phyloP scores from a whole-genome alignment of 2,888 invertebrate species.

The Cheilosia urbana region DNA sequence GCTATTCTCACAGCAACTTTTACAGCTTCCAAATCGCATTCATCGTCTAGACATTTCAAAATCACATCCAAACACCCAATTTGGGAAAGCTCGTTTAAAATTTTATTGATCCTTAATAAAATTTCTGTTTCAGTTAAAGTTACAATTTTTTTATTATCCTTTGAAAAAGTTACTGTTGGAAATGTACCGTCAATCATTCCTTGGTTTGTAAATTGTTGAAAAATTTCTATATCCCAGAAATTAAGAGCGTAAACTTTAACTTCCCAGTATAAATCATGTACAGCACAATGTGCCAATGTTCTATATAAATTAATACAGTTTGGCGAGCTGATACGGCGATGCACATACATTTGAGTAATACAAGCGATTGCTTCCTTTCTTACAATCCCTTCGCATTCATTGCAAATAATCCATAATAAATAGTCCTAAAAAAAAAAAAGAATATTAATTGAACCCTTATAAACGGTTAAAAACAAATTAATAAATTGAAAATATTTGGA shows the following conservation, averaged over 20 bases:
- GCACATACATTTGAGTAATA: slow-evolving; percentile 87
- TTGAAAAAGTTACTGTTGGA: slow-evolving; percentile 91
- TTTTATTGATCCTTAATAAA: slow-evolving; percentile 86
- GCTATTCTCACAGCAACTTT: slow-evolving; percentile 86
- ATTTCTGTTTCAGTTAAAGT: slow-evolving; percentile 88
- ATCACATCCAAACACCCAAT: slow-evolving; percentile 90
- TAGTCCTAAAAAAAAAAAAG: slow-evolving; percentile 83
- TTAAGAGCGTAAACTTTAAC: slow-evolving; percentile 89
- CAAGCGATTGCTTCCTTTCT: slow-evolving; percentile 89
- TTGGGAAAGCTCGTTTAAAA: slow-evolving; percentile 87
- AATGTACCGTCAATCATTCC: slow-evolving; percentile 94
- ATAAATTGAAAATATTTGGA: too few relatives aligned
- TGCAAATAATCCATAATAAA: slow-evolving; percentile 85
- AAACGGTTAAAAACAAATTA: not conserved
- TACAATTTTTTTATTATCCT: slow-evolving; percentile 90
- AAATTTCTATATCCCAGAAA: slow-evolving; percentile 90
- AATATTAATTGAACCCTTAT: not conserved
- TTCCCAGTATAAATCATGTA: slow-evolving; percentile 92
- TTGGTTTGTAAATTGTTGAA: slow-evolving; percentile 88
- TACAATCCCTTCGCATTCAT: slow-evolving; percentile 91
- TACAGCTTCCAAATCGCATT: slow-evolving; percentile 89
- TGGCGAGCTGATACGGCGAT: slow-evolving; percentile 86
- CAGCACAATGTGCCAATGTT: slow-evolving; percentile 88
- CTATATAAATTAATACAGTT: slow-evolving; percentile 86
- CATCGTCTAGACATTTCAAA: slow-evolving; percentile 87